Evolutionary conservation across 2,888 invertebrate species (phyloP), one percentile per base, ranked within the genome.

Genomic region (Plebejus melissa): DNA sequence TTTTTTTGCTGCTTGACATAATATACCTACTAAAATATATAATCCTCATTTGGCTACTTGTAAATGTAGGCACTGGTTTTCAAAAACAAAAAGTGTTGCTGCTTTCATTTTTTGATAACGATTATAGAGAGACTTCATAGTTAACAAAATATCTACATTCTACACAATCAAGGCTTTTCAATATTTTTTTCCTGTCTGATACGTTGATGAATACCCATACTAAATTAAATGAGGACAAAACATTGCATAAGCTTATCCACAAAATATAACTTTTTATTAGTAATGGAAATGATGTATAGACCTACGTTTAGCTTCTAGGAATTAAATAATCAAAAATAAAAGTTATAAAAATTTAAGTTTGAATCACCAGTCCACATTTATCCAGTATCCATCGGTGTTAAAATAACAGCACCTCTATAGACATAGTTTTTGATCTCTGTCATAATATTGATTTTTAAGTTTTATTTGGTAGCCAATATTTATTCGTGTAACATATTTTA

Each of bases 391-490:
- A 28, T 4, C 60, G 28, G 7, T 11, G 60, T 60, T 60, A 28
- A 28, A 28, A 60, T 7, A 58, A 58, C 22, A 22, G 2, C 9
- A 9, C 60, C 28, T 28, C 22, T 22, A 4, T 65, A 65, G 32
- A 4, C 32, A 32, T 65, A 65, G 32, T 22, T 65, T 65, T 36
- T 65, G 65, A 65, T 65, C 65, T 65, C 65, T 65, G 32, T 32
- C 65, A 65, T 65, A 60, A 60, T 36, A 36, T 65, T 65, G 65
- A 65, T 65, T 65, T 32, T 65, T 32, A 28, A 11, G 28, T 65
- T 13, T 65, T 65, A 28, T 22, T 32, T 65, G 36, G 11, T 65
- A 65, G 65, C 65, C 65, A 65, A 32, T 65, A 65, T 36, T 65
- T 65, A 36, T 65, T 65, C 13, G 36, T 65, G 9, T 65, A 65